Conservation (phyloP, 1,140 invertebrate genomes). For the Pseudomyrmex flavicornis region DNA sequence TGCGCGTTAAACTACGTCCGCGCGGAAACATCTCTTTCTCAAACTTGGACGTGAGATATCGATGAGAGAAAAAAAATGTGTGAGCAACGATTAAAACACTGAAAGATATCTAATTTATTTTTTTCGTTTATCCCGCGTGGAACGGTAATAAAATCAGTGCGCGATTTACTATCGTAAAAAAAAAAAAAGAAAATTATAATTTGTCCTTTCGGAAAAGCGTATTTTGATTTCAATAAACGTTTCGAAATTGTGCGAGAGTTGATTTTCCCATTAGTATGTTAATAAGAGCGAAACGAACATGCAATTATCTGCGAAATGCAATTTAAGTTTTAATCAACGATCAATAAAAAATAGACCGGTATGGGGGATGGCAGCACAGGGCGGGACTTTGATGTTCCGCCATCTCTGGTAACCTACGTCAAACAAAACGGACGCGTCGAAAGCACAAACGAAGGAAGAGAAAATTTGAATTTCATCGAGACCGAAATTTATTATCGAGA, state of each 20-base stretch:
- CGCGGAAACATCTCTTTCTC: too few species aligned
- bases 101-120: too few species aligned
- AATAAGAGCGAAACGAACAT: background rate
- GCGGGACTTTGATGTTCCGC: background rate
- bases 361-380: slow-evolving; percentile 32
- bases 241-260: background rate
- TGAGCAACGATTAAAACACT: too few species aligned
- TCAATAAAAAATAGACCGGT: slow-evolving; percentile 20
- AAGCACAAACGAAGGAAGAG: background rate
- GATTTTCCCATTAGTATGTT: background rate
- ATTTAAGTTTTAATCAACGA: slow-evolving; percentile 24
- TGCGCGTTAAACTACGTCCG: background rate
- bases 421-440: background rate
- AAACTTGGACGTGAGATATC: too few species aligned
- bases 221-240: background rate
- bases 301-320: slow-evolving; percentile 17
- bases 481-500: background rate
- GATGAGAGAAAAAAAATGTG: too few species aligned
- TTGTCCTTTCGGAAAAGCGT: background rate
- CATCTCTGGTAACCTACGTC: slow-evolving; percentile 20
- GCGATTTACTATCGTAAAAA: background rate
- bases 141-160: too few species aligned
- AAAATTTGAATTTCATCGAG: slow-evolving; percentile 22
- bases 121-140: too few species aligned
- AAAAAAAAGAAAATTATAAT: background rate